Evolutionary conservation across 2,113 vertebrate genomes (phyloP), one percentile per base, ranked within the genome.

Genomic region (Aptenodytes patagonicus): DNA sequence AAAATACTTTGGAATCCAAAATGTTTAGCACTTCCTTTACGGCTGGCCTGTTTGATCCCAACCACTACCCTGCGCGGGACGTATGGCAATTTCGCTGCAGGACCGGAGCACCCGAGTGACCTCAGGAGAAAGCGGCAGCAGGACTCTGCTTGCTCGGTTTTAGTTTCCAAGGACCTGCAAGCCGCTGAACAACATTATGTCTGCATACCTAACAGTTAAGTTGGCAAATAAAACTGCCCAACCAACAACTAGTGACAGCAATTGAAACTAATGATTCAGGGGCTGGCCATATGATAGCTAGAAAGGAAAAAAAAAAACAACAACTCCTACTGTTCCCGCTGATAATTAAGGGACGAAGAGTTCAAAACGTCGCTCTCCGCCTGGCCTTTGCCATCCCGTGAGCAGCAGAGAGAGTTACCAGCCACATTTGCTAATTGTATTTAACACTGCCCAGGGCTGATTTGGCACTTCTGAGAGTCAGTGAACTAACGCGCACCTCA

Each of bases 51-150:
- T 24, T 78, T 72, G 38, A 82, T 38, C 25, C 34, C 77, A 82
- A 31, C 7, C 22, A 9, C 21, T 8, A 18, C 28, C 5, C 25
- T 18, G 5, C 1, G 1, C 1, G 0, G 5, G 10, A n/a, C 0
- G 5, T 9, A 85, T 7, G 49, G 69, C 36, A 46, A 77, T 17
- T 47, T n/a, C 62, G 84, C 54, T 60, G 58, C 70, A 36, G 78
- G 71, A 69, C 34, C 29, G 7, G 38, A 70, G 83, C 57, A 69
- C n/a, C 16, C 5, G 0, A 51, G 57, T 61, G 83, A 89, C 49
- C 78, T 65, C 68, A 1, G 20, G 11, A 85, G 38, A 83, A 79
- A 36, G 55, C 0, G 0, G 40, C n/a, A 88, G 78, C 55, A 32
- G 46, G 46, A 70, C n/a, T 65, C 54, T 15, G 9, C 81, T 79